These are phyloP conservation scores for Mystacornis crossleyi DNA, from an alignment of 2,113 vertebrate species.

Conservation along the genomic window DNA sequence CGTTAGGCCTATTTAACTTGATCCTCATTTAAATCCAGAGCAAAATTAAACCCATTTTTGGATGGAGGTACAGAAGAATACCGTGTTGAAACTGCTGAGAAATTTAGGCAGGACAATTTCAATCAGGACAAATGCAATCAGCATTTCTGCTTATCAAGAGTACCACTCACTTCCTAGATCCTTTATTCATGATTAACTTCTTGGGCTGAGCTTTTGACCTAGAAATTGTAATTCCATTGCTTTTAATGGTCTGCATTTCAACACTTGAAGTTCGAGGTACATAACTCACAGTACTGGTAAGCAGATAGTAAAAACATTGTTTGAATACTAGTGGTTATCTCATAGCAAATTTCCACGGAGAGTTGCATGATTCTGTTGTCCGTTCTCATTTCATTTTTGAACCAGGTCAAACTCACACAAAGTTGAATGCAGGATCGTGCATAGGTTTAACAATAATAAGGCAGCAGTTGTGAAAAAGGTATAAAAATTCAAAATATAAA, in stretches of 20 bases:
- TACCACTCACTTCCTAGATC: neutral
- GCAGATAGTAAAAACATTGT: neutral
- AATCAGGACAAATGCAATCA: too few relatives aligned
- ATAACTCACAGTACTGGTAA: neutral
- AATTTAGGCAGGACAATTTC: neutral
- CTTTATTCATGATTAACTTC: neutral
- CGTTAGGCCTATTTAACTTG: neutral
- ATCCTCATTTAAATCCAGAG: neutral
- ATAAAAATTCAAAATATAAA: neutral
- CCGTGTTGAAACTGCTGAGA: neutral
- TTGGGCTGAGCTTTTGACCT: neutral
- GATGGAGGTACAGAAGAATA: neutral
- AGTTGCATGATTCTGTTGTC: neutral
- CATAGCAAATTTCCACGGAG: neutral
- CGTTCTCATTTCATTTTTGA: neutral
- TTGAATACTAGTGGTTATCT: neutral
- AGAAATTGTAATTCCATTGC: neutral
- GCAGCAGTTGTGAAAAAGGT: neutral
- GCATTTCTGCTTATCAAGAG: conserved; percentile 30
- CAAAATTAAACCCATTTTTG: neutral
- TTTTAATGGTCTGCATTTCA: neutral
- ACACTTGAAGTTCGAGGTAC: neutral
- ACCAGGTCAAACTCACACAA: neutral
- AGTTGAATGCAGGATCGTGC: neutral
- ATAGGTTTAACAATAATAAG: neutral